These are phyloP conservation scores for Polietes domitor DNA, from an alignment of 2,888 invertebrate species.

Conservation along the genomic window DNA sequence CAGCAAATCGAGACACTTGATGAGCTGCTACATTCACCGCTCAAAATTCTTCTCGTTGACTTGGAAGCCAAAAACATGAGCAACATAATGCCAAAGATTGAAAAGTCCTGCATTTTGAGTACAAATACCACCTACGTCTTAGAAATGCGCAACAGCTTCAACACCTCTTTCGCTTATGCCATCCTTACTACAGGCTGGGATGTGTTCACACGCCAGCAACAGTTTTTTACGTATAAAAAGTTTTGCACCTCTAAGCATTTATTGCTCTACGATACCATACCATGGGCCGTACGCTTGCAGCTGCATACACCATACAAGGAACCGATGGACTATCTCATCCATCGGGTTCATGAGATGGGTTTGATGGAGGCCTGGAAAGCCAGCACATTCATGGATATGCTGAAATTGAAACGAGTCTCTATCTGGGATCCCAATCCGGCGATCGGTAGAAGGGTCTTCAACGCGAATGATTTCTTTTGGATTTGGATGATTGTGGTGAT, in stretches of 20 bases:
- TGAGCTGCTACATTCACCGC: too few relatives aligned
- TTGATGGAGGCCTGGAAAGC: slow-evolving; percentile 34
- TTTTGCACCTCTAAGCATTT: slow-evolving; percentile 36
- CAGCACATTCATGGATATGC: slow-evolving; percentile 33
- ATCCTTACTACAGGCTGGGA: slow-evolving; percentile 33
- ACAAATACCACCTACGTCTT: not conserved
- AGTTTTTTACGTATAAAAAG: not conserved
- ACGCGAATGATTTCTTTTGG: slow-evolving; percentile 18
- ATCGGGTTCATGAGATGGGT: slow-evolving; percentile 19
- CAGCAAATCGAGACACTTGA: not conserved
- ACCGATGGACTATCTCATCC: slow-evolving; percentile 23
- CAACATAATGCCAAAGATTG: too few relatives aligned
- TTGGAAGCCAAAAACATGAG: too few relatives aligned
- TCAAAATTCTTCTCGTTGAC: too few relatives aligned
- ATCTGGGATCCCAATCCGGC: not conserved
- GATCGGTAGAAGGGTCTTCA: not conserved
- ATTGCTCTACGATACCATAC: not conserved
- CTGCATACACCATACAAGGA: slow-evolving; percentile 34
- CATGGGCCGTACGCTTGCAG: slow-evolving; percentile 13
- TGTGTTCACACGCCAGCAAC: slow-evolving; percentile 34
- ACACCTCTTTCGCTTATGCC: slow-evolving; percentile 42
- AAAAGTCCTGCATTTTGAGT: too few relatives aligned
- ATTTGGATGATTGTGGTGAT: slow-evolving; percentile 12
- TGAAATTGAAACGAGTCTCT: slow-evolving; percentile 3
- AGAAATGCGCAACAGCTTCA: slow-evolving; percentile 36